Conservation (phyloP, 2,888 invertebrate species). For the Eurois occulta region DNA sequence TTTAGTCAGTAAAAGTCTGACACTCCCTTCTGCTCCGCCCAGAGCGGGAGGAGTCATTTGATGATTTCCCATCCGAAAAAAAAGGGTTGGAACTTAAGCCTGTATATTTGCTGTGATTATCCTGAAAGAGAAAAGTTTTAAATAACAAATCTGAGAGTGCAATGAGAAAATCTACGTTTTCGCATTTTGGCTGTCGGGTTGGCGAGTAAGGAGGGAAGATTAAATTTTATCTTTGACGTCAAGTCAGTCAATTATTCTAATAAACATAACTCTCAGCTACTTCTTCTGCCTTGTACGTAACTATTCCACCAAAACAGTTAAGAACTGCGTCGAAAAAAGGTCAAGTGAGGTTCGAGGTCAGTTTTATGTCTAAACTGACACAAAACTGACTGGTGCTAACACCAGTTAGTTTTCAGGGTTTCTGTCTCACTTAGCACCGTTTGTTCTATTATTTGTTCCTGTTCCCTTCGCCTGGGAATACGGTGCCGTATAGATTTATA, state of each 20-base stretch:
- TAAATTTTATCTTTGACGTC: not conserved
- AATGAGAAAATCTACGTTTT: not conserved
- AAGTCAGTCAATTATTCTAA: not conserved
- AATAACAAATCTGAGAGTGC: not conserved
- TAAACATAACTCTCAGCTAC: not conserved
- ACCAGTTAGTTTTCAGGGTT: constrained; percentile 49
- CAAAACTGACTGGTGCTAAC: no score
- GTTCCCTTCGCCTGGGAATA: constrained; percentile 46
- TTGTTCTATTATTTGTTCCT: constrained; percentile 45
- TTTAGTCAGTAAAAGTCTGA: no score
- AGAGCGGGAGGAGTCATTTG: no score
- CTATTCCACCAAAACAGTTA: not conserved
- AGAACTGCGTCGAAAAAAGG: not conserved
- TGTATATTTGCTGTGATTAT: not conserved
- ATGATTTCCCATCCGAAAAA: no score
- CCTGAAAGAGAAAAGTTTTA: not conserved
- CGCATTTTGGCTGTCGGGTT: not conserved
- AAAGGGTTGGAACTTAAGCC: not conserved
- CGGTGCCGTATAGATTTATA: constrained; percentile 38
- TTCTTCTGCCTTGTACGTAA: not conserved
- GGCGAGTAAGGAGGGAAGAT: not conserved
- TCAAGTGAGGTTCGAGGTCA: constrained; percentile 20
- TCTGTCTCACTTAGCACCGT: constrained; percentile 37
- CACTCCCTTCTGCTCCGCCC: no score
- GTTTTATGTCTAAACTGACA: no score